Evolutionary conservation across 2,888 invertebrate genomes (phyloP).

Genomic region (Anarsia innoxiella): DNA sequence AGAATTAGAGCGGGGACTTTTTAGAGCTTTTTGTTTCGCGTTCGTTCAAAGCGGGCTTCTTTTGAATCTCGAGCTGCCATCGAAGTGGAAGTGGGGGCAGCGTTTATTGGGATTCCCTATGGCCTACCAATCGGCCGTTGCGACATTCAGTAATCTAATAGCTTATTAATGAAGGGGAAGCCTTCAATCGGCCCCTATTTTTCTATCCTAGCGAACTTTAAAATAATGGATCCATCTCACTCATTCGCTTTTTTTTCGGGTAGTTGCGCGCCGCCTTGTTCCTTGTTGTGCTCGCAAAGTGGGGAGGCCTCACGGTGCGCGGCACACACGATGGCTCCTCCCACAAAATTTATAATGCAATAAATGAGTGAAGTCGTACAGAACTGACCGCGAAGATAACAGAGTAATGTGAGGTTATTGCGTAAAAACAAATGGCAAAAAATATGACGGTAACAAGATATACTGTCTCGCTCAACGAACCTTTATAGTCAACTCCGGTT

Average conservation of each 20-base stretch:
- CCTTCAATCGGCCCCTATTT: constrained; percentile 62
- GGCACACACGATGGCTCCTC: constrained; percentile 56
- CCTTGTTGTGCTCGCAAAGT: constrained; percentile 47
- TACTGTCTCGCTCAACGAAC: constrained; percentile 50
- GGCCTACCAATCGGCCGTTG: constrained; percentile 69
- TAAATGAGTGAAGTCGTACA: constrained; percentile 61
- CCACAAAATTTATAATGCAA: constrained; percentile 71
- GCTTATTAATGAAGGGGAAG: constrained; percentile 73
- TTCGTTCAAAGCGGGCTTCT: constrained; percentile 67
- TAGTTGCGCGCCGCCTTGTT: constrained; percentile 60
- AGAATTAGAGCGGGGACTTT: constrained; percentile 73
- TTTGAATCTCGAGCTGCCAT: constrained; percentile 72
- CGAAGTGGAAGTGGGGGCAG: constrained; percentile 70
- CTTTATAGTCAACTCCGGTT: constrained; percentile 56
- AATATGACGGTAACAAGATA: constrained; percentile 50
- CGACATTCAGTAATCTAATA: constrained; percentile 72
- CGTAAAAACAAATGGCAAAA: constrained; percentile 68
- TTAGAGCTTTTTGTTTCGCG: constrained; percentile 68
- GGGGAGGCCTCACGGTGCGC: constrained; percentile 58
- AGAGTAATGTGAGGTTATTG: constrained; percentile 61
- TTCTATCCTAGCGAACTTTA: constrained; percentile 66
- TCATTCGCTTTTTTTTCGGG: constrained; percentile 45
- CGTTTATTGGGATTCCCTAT: constrained; percentile 72
- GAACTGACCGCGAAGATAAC: constrained; percentile 61
- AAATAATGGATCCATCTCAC: constrained; percentile 56